Evolutionary conservation across 2,797 vertebrate genomes (phyloP).

Genomic region (Enteromius paludinosus): DNA sequence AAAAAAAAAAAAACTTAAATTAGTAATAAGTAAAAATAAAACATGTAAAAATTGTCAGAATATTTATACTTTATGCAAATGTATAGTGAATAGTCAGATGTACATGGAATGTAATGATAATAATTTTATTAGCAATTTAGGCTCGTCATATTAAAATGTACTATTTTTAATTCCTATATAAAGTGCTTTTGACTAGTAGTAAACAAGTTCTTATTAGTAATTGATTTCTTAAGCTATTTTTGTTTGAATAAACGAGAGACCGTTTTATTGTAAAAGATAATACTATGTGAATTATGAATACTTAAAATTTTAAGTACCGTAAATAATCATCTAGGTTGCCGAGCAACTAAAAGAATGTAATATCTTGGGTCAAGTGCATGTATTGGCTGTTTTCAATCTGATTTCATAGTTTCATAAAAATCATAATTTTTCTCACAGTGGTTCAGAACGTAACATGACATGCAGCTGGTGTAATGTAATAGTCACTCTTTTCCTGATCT

Average conservation of each 20-base stretch:
- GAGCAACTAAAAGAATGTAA: not conserved
- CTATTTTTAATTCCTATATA: not conserved
- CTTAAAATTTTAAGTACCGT: not conserved
- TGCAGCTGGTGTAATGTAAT: not conserved
- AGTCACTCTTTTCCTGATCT: not conserved
- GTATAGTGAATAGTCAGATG: not conserved
- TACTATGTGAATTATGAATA: not conserved
- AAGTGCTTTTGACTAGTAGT: not conserved
- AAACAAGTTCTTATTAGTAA: not conserved
- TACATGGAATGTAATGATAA: not conserved
- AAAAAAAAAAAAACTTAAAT: not conserved
- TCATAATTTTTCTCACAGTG: not conserved
- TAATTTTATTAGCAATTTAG: not conserved
- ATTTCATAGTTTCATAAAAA: not conserved
- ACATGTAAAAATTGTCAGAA: not conserved
- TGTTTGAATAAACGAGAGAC: no score
- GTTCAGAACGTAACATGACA: not conserved
- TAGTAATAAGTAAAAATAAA: not conserved
- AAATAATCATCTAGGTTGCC: not conserved
- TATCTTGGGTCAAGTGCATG: not conserved
- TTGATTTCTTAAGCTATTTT: no score
- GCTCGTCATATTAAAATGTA: not conserved
- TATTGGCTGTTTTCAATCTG: not conserved
- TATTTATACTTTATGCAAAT: not conserved
- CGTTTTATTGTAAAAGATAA: not conserved